phyloP scores from a whole-genome alignment of 2,888 invertebrate species.

The Thera obeliscata region DNA sequence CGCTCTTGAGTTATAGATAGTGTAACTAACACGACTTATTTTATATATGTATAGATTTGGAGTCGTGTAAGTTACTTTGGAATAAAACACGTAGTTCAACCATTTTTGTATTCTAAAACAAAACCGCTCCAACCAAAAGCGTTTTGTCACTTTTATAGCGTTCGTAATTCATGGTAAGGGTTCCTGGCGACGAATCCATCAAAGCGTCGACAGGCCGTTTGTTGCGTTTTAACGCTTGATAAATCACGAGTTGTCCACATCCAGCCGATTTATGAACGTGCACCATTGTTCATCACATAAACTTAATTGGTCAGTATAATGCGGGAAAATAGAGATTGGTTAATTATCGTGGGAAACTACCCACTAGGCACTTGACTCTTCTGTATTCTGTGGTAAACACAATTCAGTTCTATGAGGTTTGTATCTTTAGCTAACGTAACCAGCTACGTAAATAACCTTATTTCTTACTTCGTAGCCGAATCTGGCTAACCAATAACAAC shows the following conservation, averaged over 20 bases:
- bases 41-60: neutral
- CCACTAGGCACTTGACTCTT: neutral
- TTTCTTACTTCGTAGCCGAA: too few species aligned
- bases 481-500: too few species aligned
- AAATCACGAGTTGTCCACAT: conserved; percentile 79
- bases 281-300: conserved; percentile 66
- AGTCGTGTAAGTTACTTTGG: neutral
- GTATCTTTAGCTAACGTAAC: too few species aligned
- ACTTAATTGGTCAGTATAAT: conserved; percentile 59
- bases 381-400: neutral
- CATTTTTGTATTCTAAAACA: conserved; percentile 47
- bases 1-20: too few species aligned
- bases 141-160: conserved; percentile 63
- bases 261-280: conserved; percentile 72
- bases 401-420: too few species aligned
- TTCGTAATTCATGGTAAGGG: conserved; percentile 70
- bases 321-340: conserved; percentile 32
- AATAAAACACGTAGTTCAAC: conserved; percentile 14
- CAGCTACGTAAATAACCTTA: too few species aligned
- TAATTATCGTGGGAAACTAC: conserved; percentile 13
- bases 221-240: conserved; percentile 82
- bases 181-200: conserved; percentile 81
- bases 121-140: conserved; percentile 45
- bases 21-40: neutral
- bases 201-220: conserved; percentile 80